Percentiles rank a stretch among this genome's conserved stretches.
These are phyloP conservation scores for Arge pagana DNA, from an alignment of 2,888 invertebrate species.

Conservation along the genomic window DNA sequence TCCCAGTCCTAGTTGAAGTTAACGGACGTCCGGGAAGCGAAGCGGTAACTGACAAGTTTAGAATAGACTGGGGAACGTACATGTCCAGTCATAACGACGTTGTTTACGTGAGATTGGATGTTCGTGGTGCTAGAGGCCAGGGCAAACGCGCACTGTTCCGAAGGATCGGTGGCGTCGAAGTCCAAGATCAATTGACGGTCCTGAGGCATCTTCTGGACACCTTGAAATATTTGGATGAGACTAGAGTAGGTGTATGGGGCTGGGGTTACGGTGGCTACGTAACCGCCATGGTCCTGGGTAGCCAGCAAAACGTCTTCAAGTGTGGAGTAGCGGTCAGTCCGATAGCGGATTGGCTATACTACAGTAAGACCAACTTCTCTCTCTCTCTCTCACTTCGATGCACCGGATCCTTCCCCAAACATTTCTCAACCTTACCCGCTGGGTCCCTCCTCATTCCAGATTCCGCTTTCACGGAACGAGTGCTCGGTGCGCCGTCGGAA, in stretches of 20 bases:
- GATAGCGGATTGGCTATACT: slow-evolving; percentile 93
- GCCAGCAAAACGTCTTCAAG: slow-evolving; percentile 82
- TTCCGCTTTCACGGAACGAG: slow-evolving; percentile 94
- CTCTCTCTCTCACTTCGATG: neutral
- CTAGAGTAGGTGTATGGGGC: slow-evolving; percentile 91
- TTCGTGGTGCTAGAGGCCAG: slow-evolving; percentile 80
- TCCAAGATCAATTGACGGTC: slow-evolving; percentile 89
- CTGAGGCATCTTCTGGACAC: slow-evolving; percentile 81
- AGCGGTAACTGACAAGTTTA: slow-evolving; percentile 85
- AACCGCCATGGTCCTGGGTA: slow-evolving; percentile 87
- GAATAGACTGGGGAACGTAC: slow-evolving; percentile 90
- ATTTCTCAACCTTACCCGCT: neutral
- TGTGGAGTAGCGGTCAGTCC: slow-evolving; percentile 95
- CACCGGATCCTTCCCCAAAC: neutral
- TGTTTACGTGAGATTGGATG: slow-evolving; percentile 89
- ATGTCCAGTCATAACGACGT: slow-evolving; percentile 90
- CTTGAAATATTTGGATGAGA: slow-evolving; percentile 82
- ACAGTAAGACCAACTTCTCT: slow-evolving; percentile 71
- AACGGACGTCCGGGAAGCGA: slow-evolving; percentile 93
- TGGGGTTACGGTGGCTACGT: slow-evolving; percentile 97
- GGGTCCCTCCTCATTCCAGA: slow-evolving; percentile 64
- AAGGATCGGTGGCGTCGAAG: slow-evolving; percentile 85
- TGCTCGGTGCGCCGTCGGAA: slow-evolving; percentile 85
- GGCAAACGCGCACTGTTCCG: slow-evolving; percentile 82
- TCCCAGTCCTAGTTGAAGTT: slow-evolving; percentile 88